Base-by-base conservation (phyloP, 2,113 vertebrate genomes). In the Lepus americanus region DNA sequence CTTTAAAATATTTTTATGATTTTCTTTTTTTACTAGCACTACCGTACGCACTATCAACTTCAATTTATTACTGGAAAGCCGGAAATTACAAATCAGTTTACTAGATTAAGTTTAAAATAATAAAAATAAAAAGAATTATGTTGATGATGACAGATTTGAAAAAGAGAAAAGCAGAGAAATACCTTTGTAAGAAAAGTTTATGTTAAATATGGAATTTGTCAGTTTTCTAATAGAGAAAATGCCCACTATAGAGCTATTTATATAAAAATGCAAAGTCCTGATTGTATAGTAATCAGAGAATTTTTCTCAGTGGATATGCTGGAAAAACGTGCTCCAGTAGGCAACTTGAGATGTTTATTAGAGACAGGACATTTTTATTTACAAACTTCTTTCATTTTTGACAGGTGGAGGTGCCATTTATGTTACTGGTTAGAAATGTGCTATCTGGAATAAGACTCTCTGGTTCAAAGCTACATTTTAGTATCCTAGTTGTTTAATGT, bases 401-500 rank as follows among this genome's bases (percentile, higher is more conserved):
- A 3, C n/a, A 22, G 39, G 4, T n/a, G 5, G 1, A 13, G 4
- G 1, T 29, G 3, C 20, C 0, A 13, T 11, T 31, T 16, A 22
- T 81, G 11, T 61, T 10, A 79, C 23, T 39, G 22, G 51, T 78
- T 66, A 83, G 78, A n/a, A 74, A 64, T 64, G 39, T 33, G 23
- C 5, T 55, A 90, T 78, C 17, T 33, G 0, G 33, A 64, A 44
- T 74, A 14, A 70, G 70, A 64, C 16, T 25, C 3, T 5, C 36
- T 64, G 10, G 25, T 55, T 61, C 20, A 78, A 78, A 91, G 3
- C 12, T 72, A 49, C 19, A 49, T 2, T 25, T 70, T n/a, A 51
- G 1, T 22, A 33, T 51, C 72, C 19, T 51, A 10, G 3, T 0
- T 77, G 1, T 16, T 33, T 36, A 74, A 16, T 19, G 1, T n/a